phyloP scores from a whole-genome alignment of 2,888 invertebrate genomes.

The Leucoma salicis region DNA sequence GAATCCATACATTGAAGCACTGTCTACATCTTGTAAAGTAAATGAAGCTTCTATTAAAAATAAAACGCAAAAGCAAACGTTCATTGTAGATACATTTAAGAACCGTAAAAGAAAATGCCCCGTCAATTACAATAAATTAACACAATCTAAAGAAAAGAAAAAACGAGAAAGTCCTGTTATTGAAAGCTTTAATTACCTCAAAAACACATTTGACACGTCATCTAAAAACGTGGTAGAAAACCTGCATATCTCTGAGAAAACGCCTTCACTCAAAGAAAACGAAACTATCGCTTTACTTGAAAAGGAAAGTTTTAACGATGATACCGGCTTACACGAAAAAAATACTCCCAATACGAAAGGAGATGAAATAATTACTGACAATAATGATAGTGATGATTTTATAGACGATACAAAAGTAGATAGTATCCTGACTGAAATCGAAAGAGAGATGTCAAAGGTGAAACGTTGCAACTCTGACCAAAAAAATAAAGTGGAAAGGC shows the following conservation, averaged over 20 bases:
- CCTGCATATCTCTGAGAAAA: neutral
- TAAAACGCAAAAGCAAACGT: slow-evolving; percentile 36
- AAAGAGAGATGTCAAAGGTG: slow-evolving; percentile 54
- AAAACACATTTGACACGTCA: slow-evolving; percentile 50
- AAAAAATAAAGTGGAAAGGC: neutral
- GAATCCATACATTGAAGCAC: slow-evolving; percentile 22
- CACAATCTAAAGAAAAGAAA: slow-evolving; percentile 60
- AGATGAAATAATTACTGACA: slow-evolving; percentile 17
- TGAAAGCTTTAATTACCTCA: slow-evolving; percentile 53
- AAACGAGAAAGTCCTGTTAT: slow-evolving; percentile 55
- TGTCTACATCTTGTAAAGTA: neutral
- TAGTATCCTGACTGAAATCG: slow-evolving; percentile 57
- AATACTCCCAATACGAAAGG: slow-evolving; percentile 26
- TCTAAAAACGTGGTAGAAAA: slow-evolving; percentile 41
- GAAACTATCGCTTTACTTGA: neutral
- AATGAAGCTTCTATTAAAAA: slow-evolving; percentile 17
- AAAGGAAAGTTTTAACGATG: neutral
- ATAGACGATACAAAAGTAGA: slow-evolving; percentile 52
- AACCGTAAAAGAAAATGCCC: slow-evolving; percentile 57
- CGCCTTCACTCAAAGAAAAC: neutral
- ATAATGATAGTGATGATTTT: slow-evolving; percentile 35
- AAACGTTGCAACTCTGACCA: slow-evolving; percentile 1
- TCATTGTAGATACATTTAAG: slow-evolving; percentile 49
- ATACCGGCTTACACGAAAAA: slow-evolving; percentile 14
- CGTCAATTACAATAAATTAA: slow-evolving; percentile 31